Evolutionary conservation across 2,113 vertebrate genomes (phyloP).

Genomic region (Pyxicephalus adspersus): DNA sequence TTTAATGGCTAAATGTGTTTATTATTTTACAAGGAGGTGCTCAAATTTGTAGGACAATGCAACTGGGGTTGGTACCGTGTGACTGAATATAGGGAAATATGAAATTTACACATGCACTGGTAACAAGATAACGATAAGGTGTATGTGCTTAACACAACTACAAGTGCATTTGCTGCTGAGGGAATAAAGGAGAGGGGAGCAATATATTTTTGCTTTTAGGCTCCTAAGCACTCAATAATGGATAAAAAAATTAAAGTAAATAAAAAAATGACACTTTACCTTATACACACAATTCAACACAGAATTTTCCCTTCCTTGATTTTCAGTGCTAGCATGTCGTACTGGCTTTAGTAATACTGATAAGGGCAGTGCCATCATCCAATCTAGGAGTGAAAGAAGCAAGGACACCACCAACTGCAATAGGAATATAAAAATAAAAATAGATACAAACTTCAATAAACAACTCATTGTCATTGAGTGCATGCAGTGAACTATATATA

Average conservation of each 20-base stretch:
- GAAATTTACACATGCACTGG: too few species aligned
- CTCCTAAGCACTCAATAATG: neutral
- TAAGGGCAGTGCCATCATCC: slow-evolving; percentile 96
- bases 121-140: too few species aligned
- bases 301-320: slow-evolving; percentile 86
- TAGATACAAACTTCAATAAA: too few species aligned
- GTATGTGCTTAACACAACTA: too few species aligned
- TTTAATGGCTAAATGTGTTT: too few species aligned
- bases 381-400: slow-evolving; percentile 94
- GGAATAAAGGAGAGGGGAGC: neutral
- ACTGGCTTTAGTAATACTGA: slow-evolving; percentile 89
- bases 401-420: slow-evolving; percentile 93
- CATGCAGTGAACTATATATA: too few species aligned
- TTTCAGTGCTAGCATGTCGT: slow-evolving; percentile 80
- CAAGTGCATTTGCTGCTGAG: neutral
- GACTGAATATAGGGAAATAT: too few species aligned
- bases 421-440: slow-evolving; percentile 24
- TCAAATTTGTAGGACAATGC: too few species aligned
- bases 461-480: too few species aligned
- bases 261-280: slow-evolving; percentile 68
- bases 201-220: too few species aligned
- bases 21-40: too few species aligned
- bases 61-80: too few species aligned
- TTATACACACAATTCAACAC: slow-evolving; percentile 96
- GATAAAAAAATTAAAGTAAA: neutral